These are phyloP conservation scores for Tetranychus piercei DNA, from an alignment of 2,888 invertebrate species.

Conservation along the genomic window DNA sequence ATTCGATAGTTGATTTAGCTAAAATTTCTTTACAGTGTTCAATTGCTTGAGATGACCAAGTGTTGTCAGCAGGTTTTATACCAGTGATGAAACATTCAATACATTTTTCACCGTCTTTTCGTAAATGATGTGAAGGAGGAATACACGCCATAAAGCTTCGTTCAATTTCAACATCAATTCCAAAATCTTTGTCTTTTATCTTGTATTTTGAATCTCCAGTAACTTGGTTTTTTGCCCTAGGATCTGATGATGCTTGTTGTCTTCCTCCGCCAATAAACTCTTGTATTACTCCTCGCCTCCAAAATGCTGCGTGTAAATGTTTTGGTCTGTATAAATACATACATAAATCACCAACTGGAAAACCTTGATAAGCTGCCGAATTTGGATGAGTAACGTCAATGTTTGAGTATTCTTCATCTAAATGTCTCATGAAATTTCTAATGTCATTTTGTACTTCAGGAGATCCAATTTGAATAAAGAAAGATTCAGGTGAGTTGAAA, in stretches of 20 bases:
- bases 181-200: background rate
- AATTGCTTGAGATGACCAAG: background rate
- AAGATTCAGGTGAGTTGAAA: background rate
- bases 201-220: background rate
- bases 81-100: background rate
- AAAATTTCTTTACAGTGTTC: background rate
- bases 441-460: background rate
- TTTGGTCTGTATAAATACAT: background rate
- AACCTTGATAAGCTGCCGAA: background rate
- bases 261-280: background rate
- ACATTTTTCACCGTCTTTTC: background rate
- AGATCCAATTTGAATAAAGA: background rate
- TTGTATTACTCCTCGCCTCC: background rate
- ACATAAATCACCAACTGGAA: background rate
- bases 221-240: background rate
- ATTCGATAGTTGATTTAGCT: background rate
- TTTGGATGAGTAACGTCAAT: background rate
- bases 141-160: background rate
- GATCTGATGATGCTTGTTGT: background rate
- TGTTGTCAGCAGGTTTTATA: background rate
- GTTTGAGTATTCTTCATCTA: background rate
- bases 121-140: background rate
- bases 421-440: background rate
- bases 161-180: background rate
- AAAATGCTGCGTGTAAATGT: background rate